Percentiles rank a stretch among this genome's conserved stretches.
phyloP scores from a whole-genome alignment of 2,888 invertebrate genomes.

The Stenotaenia linearis region DNA sequence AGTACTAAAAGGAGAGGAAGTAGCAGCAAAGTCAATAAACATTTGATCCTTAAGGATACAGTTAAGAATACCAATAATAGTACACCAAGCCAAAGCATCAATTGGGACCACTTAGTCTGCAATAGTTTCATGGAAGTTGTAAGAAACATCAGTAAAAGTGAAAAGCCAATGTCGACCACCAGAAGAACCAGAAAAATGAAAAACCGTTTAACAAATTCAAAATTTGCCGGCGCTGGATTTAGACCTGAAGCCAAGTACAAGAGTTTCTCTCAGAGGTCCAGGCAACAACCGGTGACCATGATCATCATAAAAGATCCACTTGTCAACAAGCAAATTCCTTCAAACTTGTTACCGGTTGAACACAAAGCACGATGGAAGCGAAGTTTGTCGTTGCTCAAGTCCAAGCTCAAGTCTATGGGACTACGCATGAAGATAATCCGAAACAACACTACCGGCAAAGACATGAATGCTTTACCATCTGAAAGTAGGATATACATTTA shows the following conservation, averaged over 20 bases:
- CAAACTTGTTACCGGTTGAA: neutral
- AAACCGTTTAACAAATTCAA: neutral
- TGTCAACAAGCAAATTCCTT: neutral
- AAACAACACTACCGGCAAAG: neutral
- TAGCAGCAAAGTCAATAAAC: neutral
- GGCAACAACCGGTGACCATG: neutral
- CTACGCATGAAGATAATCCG: neutral
- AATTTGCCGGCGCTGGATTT: neutral
- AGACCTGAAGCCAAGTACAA: neutral
- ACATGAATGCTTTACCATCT: neutral
- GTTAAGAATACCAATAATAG: neutral
- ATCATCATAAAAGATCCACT: neutral
- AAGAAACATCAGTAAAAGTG: neutral
- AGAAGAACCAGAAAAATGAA: neutral
- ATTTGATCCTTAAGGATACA: neutral
- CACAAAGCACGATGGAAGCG: neutral
- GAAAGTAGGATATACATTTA: conserved; percentile 24
- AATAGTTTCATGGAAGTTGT: neutral
- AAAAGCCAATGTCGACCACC: neutral
- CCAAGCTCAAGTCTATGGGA: neutral
- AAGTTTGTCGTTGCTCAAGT: neutral
- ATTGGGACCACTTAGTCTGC: neutral
- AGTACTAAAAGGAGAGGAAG: neutral
- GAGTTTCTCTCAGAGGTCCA: neutral
- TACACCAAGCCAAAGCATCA: too few relatives aligned